Evolutionary conservation across 30 jellyfish, hydroid and myxozoan genomes (phyloP), one percentile per base, ranked within the genome.

Genomic region (Pseudorhiza aurosa): DNA sequence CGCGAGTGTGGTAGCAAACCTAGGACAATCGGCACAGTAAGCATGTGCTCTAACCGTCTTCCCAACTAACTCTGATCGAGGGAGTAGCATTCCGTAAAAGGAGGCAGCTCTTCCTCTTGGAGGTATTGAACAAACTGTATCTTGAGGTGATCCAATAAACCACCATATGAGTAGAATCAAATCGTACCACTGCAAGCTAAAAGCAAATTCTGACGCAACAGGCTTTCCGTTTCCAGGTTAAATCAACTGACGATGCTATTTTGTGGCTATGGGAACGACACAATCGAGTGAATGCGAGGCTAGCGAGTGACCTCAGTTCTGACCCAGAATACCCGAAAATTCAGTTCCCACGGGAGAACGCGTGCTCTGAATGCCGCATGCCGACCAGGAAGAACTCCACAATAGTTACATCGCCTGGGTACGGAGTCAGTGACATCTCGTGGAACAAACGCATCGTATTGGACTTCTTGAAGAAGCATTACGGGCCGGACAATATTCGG

Each of bases 261-360:
- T 42, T 94, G 53, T 94, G 97, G 96, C 75, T 94, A 45, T 94
- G 99, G 99, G 89, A 84, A 19, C 69, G 96, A 1, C 99, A 94
- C 75, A 94, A 94, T 59, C 73, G 83, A 36, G 99, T 94, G n/a
- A 94, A 94, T 49, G 95, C 97, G 17, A 63, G 99, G 45, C 64
- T 94, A 37, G 83, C 89, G 10, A 81, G 75, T 26, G 97, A 86
- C 79, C 81, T 73, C 47, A 79, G 96, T 27, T 49, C 99, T 14
- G 99, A 94, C 47, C 99, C 99, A 11, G 49, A 59, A 24, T 74
- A 60, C 73, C 97, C 97, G 14, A 94, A 94, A 57, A 82, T 90
- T 27, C 99, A 94, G 53, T 94, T 94, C 78, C 99, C 99, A 21
- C 90, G 96, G 17, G 79, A 36, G 43, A 77, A 64, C 30, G 43